Percentiles rank a stretch among this genome's conserved stretches.
phyloP scores from a whole-genome alignment of 1,140 invertebrate genomes.

The Pissodes strobi region DNA sequence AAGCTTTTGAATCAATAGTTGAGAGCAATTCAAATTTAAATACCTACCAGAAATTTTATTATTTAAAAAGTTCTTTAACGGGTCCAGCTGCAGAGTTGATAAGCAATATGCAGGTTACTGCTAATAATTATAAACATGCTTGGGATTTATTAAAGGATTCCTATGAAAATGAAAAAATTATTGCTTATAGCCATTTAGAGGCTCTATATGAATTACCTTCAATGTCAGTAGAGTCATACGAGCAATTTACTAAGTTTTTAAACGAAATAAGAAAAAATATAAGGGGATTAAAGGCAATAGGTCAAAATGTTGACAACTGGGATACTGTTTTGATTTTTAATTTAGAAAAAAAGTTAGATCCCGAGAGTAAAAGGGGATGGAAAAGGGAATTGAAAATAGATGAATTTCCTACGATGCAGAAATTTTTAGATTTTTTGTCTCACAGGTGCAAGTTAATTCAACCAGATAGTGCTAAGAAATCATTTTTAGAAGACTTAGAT shows the following conservation, averaged over 20 bases:
- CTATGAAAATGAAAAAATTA: no score
- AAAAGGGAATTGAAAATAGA: background rate
- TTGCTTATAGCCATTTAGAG: background rate
- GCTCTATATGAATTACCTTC: background rate
- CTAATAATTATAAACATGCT: no score
- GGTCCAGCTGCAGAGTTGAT: no score
- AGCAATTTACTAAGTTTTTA: background rate
- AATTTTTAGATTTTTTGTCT: constrained; percentile 1
- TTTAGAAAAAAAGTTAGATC: background rate
- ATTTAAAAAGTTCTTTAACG: no score
- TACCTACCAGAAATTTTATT: no score
- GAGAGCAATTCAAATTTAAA: background rate
- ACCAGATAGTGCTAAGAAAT: background rate
- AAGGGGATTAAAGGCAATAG: background rate
- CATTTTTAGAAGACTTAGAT: background rate
- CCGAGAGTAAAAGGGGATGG: background rate
- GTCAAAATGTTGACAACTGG: background rate
- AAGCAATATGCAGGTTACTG: no score
- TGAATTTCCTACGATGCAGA: background rate
- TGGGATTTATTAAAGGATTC: no score
- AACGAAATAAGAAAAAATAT: background rate
- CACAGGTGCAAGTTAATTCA: background rate
- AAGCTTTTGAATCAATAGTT: background rate
- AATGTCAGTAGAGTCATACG: background rate
- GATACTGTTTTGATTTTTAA: constrained; percentile 1